Evolutionary conservation across 1,140 invertebrate genomes (phyloP), one percentile per base, ranked within the genome.

Genomic region (Ylistrum balloti): DNA sequence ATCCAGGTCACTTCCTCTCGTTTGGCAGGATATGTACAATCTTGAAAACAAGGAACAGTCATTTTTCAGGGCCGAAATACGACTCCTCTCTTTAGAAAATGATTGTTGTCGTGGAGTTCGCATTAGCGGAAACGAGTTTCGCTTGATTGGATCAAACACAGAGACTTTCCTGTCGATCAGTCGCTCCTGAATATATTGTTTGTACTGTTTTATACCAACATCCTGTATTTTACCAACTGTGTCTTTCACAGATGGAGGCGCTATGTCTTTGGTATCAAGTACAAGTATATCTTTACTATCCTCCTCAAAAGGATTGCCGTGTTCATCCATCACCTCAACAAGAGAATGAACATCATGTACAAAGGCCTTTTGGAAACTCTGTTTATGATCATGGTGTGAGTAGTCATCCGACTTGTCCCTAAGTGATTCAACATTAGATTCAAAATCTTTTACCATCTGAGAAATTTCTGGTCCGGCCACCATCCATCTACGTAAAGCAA

Each of bases 391-490:
- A 85, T 87, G 88, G 15, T 92, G 88, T 7, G 34, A 32, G n/a
- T 17, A 22, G 32, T 85, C 32, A 56, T 33, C 86, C 15, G 32
- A 48, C 20, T n/a, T 41, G n/a, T 74, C 45, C 11, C 86, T 32
- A 33, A 17, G 11, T 86, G 32, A 45, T 33, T 28, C 28, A 5
- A 11, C 28, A 28, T n/a, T 32, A 32, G 7, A 10, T 90, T 56
- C 90, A 91, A 92, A 95, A 33, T 94, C 92, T 32, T 48, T 33
- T 34, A 94, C n/a, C 33, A 94, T 22, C 85, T 91, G 48, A 22
- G 38, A 38, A 5, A 94, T 88, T 88, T 94, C 92, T 34, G 93
- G 92, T 20, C 93, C 93, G 45, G 91, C 87, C 22, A 94, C 89
- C 89, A 92, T 92, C 93, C 92, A 93, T 15, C 92, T 15, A 20